Conservation (phyloP, 2,797 vertebrate species). For the Vipera ursinii region DNA sequence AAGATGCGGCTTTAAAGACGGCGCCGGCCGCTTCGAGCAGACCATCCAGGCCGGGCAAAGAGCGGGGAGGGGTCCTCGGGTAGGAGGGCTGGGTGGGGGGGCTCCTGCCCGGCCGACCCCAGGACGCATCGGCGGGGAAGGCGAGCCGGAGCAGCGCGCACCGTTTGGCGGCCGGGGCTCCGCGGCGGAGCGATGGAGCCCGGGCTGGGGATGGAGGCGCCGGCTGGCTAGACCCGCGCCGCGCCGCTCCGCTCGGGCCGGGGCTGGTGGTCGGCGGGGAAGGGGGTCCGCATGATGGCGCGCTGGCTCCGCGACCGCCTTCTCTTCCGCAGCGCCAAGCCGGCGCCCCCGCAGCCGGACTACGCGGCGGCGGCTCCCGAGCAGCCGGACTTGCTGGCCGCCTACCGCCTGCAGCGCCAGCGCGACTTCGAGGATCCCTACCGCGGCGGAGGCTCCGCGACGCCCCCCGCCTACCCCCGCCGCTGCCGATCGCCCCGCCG, state of each 20-base stretch:
- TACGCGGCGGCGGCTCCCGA: conserved; percentile 71
- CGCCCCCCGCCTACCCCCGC: conserved; percentile 60
- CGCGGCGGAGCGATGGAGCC: neutral
- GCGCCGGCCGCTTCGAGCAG: neutral
- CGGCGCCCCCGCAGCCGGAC: conserved; percentile 78
- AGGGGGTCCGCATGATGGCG: conserved; percentile 75
- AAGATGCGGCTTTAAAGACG: neutral
- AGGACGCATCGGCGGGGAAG: neutral
- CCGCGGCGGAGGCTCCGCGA: conserved; percentile 66
- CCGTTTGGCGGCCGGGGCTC: neutral
- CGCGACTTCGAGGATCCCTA: conserved; percentile 97
- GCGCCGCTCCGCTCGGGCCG: neutral
- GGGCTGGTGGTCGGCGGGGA: neutral
- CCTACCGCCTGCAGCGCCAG: conserved; percentile 91
- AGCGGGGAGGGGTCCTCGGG: neutral
- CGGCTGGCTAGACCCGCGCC: neutral
- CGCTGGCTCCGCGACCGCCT: conserved; percentile 97
- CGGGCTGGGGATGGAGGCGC: neutral
- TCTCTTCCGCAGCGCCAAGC: conserved; percentile 92
- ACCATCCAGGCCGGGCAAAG: neutral
- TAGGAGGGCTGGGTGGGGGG: too few species aligned
- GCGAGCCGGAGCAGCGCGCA: neutral
- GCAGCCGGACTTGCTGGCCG: conserved; percentile 90
- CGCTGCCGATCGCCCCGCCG: conserved; percentile 86
- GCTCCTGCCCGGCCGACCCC: too few species aligned